Evolutionary conservation across 1,140 invertebrate genomes (phyloP).

Genomic region (Sminthurinus signatus): DNA sequence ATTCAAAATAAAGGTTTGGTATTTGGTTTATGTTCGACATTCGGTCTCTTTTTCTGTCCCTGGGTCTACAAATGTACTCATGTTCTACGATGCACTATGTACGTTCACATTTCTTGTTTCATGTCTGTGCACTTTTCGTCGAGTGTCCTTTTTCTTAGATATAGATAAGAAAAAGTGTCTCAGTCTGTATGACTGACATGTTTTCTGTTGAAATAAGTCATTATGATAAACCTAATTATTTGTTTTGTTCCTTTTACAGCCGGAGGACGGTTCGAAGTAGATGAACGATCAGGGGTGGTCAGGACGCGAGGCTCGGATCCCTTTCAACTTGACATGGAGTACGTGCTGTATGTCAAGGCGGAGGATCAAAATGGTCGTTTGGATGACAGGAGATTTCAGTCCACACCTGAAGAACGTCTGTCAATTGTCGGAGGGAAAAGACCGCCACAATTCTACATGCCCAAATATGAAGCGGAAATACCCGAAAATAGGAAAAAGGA

Average conservation of each 20-base stretch:
- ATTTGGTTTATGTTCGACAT: too few relatives aligned
- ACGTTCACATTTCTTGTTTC: too few relatives aligned
- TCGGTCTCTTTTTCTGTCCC: too few relatives aligned
- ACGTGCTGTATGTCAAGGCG: constrained; percentile 89
- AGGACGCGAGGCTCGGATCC: constrained; percentile 80
- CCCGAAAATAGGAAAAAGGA: constrained; percentile 94
- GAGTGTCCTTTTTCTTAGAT: too few relatives aligned
- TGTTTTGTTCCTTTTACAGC: constrained; percentile 47
- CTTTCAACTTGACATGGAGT: constrained; percentile 92
- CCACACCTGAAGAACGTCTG: constrained; percentile 79
- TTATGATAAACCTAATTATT: constrained; percentile 10
- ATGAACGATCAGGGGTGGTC: constrained; percentile 88
- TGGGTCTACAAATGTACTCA: too few relatives aligned
- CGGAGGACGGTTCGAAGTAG: constrained; percentile 75
- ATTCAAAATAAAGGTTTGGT: too few relatives aligned
- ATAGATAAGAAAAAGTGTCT: too few relatives aligned
- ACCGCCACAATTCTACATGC: constrained; percentile 89
- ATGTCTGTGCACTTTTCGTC: too few relatives aligned
- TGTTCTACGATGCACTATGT: too few relatives aligned
- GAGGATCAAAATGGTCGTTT: constrained; percentile 89
- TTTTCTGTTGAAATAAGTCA: constrained; percentile 6
- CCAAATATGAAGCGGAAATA: constrained; percentile 86
- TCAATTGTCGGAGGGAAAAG: constrained; percentile 90
- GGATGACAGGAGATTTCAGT: constrained; percentile 79
- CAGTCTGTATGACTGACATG: constrained; percentile 19